Conservation (phyloP, 2,113 vertebrate species). For the Sceloporus tristichus region DNA sequence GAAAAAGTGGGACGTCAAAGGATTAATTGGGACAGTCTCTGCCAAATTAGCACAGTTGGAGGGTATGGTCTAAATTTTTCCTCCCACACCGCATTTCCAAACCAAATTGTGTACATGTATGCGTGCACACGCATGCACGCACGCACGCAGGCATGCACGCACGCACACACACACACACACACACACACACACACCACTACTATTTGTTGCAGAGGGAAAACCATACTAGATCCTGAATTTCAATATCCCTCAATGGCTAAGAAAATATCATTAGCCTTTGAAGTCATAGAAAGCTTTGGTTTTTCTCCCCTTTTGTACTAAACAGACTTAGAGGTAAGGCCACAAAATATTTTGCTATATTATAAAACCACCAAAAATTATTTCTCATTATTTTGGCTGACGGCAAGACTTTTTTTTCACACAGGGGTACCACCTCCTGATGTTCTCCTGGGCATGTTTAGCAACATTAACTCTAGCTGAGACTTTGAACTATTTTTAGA, state of each 20-base stretch:
- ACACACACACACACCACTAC: background rate
- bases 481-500: conserved; percentile 66
- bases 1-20: no score
- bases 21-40: no score
- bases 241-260: conserved; percentile 47
- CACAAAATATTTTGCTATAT: conserved; percentile 67
- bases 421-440: conserved; percentile 49
- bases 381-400: conserved; percentile 66
- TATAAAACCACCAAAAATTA: conserved; percentile 69
- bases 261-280: conserved; percentile 50
- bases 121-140: no score
- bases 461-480: conserved; percentile 64
- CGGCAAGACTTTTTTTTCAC: conserved; percentile 57
- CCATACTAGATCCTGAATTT: background rate
- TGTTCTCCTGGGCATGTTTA: conserved; percentile 61
- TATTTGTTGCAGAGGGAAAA: conserved; percentile 2
- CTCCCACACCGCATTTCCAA: background rate
- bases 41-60: background rate
- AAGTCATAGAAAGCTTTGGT: conserved; percentile 51
- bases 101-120: background rate
- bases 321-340: conserved; percentile 57
- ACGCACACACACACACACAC: no score
- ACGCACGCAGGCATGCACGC: no score
- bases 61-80: background rate
- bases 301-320: conserved; percentile 51